Evolutionary conservation across 2,113 vertebrate genomes (phyloP).

Genomic region (Thinocorus orbignyianus): DNA sequence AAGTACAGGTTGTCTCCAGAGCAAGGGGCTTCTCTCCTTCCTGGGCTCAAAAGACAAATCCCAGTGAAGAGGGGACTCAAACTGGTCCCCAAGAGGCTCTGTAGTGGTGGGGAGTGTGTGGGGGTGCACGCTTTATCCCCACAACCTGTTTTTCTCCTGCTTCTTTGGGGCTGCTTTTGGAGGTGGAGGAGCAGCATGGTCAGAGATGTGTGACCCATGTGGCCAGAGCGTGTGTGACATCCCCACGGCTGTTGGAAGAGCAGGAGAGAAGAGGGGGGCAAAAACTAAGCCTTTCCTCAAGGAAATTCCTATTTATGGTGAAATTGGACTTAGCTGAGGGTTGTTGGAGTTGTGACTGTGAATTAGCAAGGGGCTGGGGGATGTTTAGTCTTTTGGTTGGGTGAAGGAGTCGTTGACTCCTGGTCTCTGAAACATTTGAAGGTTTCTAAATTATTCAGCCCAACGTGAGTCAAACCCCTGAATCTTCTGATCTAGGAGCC

Average conservation of each 20-base stretch:
- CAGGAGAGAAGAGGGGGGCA: neutral
- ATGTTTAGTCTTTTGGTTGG: neutral
- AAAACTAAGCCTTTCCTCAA: neutral
- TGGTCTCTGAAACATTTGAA: neutral
- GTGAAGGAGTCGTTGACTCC: neutral
- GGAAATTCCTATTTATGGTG: neutral
- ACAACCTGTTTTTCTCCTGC: rapidly evolving
- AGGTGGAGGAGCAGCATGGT: neutral
- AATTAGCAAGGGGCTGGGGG: neutral
- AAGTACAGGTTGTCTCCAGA: neutral
- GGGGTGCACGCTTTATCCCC: rapidly evolving
- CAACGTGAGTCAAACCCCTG: rapidly evolving
- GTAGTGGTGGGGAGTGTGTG: rapidly evolving
- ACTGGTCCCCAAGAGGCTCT: neutral
- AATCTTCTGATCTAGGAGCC: neutral
- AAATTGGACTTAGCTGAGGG: neutral
- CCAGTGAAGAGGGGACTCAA: neutral
- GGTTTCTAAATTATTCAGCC: neutral
- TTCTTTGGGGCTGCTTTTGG: neutral
- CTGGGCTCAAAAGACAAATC: neutral
- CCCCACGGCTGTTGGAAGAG: neutral
- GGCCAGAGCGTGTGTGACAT: rapidly evolving
- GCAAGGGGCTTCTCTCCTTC: neutral
- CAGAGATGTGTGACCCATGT: rapidly evolving
- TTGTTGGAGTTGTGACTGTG: neutral